Conservation (phyloP, 1,140 invertebrate species). For the Calliopsis andreniformis region DNA sequence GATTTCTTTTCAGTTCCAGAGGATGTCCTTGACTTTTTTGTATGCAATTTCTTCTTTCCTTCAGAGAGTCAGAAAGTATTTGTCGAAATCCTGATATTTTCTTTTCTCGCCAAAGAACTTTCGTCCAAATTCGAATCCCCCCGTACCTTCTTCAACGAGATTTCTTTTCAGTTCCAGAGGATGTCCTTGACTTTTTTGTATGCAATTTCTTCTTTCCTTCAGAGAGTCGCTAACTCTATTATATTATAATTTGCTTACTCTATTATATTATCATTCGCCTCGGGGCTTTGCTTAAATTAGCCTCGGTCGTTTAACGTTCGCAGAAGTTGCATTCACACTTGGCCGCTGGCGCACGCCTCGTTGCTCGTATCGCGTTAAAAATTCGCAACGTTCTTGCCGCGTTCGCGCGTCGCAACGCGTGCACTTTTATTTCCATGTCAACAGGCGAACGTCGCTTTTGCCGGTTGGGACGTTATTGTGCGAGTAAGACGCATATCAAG, state of each 20-base stretch:
- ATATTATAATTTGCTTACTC: constrained; percentile 28
- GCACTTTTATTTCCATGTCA: neutral
- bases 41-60: neutral
- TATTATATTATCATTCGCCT: constrained; percentile 33
- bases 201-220: neutral
- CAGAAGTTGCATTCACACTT: constrained; percentile 37
- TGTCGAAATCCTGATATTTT: no score
- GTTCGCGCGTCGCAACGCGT: neutral
- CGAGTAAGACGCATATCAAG: constrained; percentile 8
- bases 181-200: neutral
- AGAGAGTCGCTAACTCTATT: constrained; percentile 14
- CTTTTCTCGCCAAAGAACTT: no score
- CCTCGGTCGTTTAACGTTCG: constrained; percentile 37
- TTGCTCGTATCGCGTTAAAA: neutral
- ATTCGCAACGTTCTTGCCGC: constrained; percentile 23
- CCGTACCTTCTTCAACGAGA: no score
- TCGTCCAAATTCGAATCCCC: no score
- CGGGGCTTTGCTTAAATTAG: constrained; percentile 21
- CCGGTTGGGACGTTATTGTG: neutral
- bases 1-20: no score
- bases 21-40: neutral
- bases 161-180: no score
- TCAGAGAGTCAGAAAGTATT: no score
- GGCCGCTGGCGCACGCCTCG: neutral
- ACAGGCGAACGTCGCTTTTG: constrained; percentile 12